These are phyloP conservation scores for Porites lobata DNA, from an alignment of 92 coral and sea anemone genomes.

Conservation along the genomic window DNA sequence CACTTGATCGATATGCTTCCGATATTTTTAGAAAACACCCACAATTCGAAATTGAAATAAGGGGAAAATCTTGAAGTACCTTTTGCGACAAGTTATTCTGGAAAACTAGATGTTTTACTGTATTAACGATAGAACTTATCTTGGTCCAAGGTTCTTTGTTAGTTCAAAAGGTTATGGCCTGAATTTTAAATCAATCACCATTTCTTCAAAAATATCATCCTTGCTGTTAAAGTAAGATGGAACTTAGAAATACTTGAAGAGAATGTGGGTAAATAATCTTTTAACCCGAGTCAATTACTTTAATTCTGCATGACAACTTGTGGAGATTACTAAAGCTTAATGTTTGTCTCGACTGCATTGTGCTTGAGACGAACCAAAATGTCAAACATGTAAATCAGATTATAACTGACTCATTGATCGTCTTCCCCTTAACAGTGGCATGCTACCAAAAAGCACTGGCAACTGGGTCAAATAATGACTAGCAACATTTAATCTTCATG, in stretches of 20 bases:
- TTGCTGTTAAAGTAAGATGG: constrained; percentile 25
- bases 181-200: constrained; percentile 20
- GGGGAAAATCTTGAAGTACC: neutral
- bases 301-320: neutral
- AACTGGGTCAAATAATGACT: neutral
- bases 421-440: neutral
- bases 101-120: neutral
- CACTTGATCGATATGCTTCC: neutral
- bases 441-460: neutral
- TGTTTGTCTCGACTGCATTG: neutral
- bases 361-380: neutral
- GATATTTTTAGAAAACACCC: neutral
- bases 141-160: constrained; percentile 16
- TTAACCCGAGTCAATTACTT: constrained; percentile 32
- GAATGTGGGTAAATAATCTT: neutral
- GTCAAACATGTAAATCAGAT: neutral
- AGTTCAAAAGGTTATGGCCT: constrained; percentile 2
- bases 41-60: neutral
- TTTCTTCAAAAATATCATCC: constrained; percentile 19
- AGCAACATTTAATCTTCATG: neutral
- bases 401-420: neutral
- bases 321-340: constrained; percentile 3
- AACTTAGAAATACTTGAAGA: constrained; percentile 1
- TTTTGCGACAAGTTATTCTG: neutral
- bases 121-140: neutral